phyloP scores from a whole-genome alignment of 1,140 invertebrate species.

The Procambarus virginalis region DNA sequence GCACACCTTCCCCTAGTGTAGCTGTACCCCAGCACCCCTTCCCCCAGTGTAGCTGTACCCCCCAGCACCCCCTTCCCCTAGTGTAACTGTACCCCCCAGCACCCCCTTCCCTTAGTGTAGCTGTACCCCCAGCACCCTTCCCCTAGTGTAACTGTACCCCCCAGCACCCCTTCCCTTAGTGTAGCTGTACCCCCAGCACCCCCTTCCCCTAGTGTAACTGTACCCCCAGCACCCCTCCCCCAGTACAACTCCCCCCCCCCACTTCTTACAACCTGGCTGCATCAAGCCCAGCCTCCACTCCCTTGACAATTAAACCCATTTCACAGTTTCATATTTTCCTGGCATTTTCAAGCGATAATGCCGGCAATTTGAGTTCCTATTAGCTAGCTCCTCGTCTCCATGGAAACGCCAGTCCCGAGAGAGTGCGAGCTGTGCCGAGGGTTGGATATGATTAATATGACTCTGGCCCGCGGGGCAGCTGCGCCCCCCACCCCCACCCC shows the following conservation, averaged over 20 bases:
- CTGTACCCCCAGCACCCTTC: too few species aligned
- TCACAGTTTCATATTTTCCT: conserved; percentile 67
- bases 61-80: too few species aligned
- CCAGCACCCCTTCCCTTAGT: too few species aligned
- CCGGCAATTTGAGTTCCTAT: conserved; percentile 65
- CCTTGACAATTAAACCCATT: conserved; percentile 66
- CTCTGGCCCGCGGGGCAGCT: conserved; percentile 38
- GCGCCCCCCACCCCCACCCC: conserved; percentile 14
- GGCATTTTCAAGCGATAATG: conserved; percentile 64
- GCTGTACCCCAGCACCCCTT: too few species aligned
- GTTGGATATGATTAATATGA: conserved; percentile 61
- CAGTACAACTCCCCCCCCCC: neutral
- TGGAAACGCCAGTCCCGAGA: conserved; percentile 50
- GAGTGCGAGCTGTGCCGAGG: conserved; percentile 31
- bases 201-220: too few species aligned
- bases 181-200: too few species aligned
- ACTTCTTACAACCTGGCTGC: conserved; percentile 54
- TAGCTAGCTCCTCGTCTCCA: conserved; percentile 58
- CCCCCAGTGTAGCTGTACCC: too few species aligned
- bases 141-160: too few species aligned
- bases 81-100: too few species aligned
- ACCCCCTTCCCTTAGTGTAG: too few species aligned
- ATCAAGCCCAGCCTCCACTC: conserved; percentile 52
- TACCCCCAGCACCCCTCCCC: neutral
- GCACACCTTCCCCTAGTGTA: too few species aligned